Percentiles rank a stretch among this genome's conserved stretches.
These are phyloP conservation scores for Eupithecia abbreviata DNA, from an alignment of 2,888 invertebrate genomes.

Conservation along the genomic window DNA sequence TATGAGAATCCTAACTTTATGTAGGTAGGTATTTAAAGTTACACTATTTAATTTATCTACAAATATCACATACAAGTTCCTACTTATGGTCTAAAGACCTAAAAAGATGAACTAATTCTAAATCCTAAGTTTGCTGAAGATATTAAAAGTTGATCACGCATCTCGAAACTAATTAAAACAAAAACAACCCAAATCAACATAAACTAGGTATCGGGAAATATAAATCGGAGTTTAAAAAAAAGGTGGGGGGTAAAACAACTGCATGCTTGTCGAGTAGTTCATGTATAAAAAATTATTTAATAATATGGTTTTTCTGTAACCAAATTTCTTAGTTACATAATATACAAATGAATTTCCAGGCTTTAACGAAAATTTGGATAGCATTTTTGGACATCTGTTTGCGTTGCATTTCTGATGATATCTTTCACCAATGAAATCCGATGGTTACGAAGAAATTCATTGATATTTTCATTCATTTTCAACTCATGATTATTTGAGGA, in stretches of 20 bases:
- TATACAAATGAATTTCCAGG: conserved; percentile 20
- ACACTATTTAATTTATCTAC: conserved; percentile 28
- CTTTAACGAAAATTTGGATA: conserved; percentile 1
- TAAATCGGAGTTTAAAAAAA: conserved; percentile 49
- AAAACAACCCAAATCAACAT: conserved; percentile 61
- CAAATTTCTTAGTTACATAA: conserved; percentile 7
- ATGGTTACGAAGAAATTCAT: conserved; percentile 19
- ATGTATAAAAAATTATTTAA: conserved; percentile 17
- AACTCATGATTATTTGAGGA: conserved; percentile 45
- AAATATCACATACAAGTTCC: not conserved
- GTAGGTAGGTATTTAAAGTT: conserved; percentile 8
- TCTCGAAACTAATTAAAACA: conserved; percentile 46
- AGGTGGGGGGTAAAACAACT: conserved; percentile 44
- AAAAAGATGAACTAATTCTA: conserved; percentile 26
- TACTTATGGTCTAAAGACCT: conserved; percentile 14
- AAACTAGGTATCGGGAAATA: conserved; percentile 53
- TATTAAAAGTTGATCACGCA: conserved; percentile 10
- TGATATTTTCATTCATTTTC: conserved; percentile 26
- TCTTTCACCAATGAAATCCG: conserved; percentile 29
- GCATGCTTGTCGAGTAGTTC: conserved; percentile 44
- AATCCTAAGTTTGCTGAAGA: conserved; percentile 10
- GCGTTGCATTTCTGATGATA: conserved; percentile 11
- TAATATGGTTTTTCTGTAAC: conserved; percentile 12
- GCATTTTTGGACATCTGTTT: conserved; percentile 13
- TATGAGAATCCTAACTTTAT: conserved; percentile 16